These are phyloP conservation scores for Asteroscopus sphinx DNA, from an alignment of 2,888 invertebrate species.

Conservation along the genomic window DNA sequence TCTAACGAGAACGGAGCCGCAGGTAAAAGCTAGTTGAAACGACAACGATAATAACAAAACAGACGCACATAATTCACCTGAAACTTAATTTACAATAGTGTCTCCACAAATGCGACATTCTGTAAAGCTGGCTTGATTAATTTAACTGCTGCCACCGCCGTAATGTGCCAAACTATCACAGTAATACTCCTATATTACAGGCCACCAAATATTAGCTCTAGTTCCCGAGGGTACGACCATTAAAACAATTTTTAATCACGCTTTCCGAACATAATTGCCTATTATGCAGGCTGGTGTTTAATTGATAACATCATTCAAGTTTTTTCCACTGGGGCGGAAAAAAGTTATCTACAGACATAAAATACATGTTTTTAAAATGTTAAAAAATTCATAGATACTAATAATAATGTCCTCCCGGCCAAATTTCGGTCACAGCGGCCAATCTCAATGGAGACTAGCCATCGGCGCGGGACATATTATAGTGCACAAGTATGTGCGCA, in stretches of 20 bases:
- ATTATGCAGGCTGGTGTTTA: conserved; percentile 15
- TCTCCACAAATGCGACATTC: conserved; percentile 61
- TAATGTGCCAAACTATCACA: conserved; percentile 48
- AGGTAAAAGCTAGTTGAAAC: too few relatives aligned
- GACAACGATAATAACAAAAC: conserved; percentile 15
- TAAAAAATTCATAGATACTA: too few relatives aligned
- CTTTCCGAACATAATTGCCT: conserved; percentile 15
- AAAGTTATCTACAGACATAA: neutral
- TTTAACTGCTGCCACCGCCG: conserved; percentile 60
- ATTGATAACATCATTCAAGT: conserved; percentile 26
- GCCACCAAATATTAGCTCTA: conserved; percentile 32
- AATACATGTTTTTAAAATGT: too few relatives aligned
- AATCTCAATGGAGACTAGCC: too few relatives aligned
- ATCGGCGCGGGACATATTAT: too few relatives aligned
- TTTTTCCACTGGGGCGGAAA: conserved; percentile 17
- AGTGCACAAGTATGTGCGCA: too few relatives aligned
- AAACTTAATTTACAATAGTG: conserved; percentile 56
- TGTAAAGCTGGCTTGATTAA: conserved; percentile 66
- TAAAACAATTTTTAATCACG: conserved; percentile 36
- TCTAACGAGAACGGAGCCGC: too few relatives aligned
- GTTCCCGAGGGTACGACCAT: conserved; percentile 18
- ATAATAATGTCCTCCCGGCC: too few relatives aligned
- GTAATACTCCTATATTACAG: conserved; percentile 50
- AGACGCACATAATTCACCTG: conserved; percentile 35
- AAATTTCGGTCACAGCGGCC: too few relatives aligned